Conservation (phyloP, 2,888 invertebrate species). For the Oeneis ivallda region DNA sequence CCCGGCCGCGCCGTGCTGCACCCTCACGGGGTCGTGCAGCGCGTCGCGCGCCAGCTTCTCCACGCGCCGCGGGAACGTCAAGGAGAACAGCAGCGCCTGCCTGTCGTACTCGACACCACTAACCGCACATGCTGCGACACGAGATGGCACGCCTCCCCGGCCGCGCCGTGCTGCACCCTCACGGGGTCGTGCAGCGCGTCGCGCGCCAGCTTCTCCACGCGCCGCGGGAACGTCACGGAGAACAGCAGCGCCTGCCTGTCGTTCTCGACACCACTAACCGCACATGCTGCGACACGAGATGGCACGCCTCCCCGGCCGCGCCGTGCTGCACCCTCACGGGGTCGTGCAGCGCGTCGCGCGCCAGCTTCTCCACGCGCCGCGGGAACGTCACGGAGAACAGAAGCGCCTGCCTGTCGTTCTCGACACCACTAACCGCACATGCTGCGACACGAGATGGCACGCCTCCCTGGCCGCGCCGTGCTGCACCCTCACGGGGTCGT, state of each 20-base stretch:
- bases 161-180: slow-evolving; percentile 95
- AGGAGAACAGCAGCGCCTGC: slow-evolving; percentile 97
- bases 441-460: slow-evolving; percentile 95
- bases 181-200: slow-evolving; percentile 97
- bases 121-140: slow-evolving; percentile 90
- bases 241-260: slow-evolving; percentile 98
- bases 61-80: slow-evolving; percentile 96
- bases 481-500: too few relatives aligned
- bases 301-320: slow-evolving; percentile 94
- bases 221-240: slow-evolving; percentile 97
- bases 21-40: slow-evolving; percentile 95
- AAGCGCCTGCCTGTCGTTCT: slow-evolving; percentile 96
- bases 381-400: slow-evolving; percentile 99
- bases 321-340: slow-evolving; percentile 98
- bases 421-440: slow-evolving; percentile 86
- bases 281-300: slow-evolving; percentile 95
- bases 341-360: slow-evolving; percentile 95
- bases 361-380: slow-evolving; percentile 94
- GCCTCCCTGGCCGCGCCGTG: too few relatives aligned
- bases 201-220: slow-evolving; percentile 95
- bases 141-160: slow-evolving; percentile 95
- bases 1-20: slow-evolving; percentile 94
- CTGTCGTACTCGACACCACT: slow-evolving; percentile 82
- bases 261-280: neutral
- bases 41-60: slow-evolving; percentile 97